Base-by-base conservation (phyloP, 2,888 invertebrate species). In the Tetropium fuscum region DNA sequence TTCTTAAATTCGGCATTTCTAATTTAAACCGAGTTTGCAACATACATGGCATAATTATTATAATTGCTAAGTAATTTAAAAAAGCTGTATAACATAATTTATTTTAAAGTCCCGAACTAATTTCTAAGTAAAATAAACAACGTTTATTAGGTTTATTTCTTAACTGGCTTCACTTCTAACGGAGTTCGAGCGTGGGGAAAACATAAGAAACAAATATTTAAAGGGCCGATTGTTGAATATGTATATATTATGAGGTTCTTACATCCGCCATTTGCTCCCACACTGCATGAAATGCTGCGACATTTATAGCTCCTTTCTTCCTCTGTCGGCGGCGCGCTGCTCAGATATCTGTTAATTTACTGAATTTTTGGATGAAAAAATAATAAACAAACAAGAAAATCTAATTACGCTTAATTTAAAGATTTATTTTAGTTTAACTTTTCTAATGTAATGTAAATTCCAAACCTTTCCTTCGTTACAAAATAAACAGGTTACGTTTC, bases 211-310 rank as follows among this genome's bases (percentile, higher is more conserved):
- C 76, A 78, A 78, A 78, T 78, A 78, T 78, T 78, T 77, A 70
- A 66, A 72, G 64, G 69, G 64, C 63, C 68, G 67, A 61, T 60
- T 72, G 68, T 63, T 63, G 68, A 73, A 69, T 72, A 71, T 73
- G 72, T 68, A 64, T 68, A 66, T 66, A 63, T 70, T 73, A 74
- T 70, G 66, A 68, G 70, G 63, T 63, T 66, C 66, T 65, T 66
- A 72, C 76, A 77, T 78, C 78, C 77, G 78, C 74, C 75, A 76
- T 71, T 76, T 76, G 78, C 71, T 72, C 63, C 64, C 78, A 78
- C 69, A 70, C 72, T 60, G 60, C 60, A 27, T 51, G 40, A 51
- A 40, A 51, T 27, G 51, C 51, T 51, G 51, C 51, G 40, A 51
- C 51, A 22, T 40, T 51, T 51, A 51, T 51, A 40, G 51, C 51